Conservation (phyloP, 2,797 vertebrate species). For the Dallia pectoralis region DNA sequence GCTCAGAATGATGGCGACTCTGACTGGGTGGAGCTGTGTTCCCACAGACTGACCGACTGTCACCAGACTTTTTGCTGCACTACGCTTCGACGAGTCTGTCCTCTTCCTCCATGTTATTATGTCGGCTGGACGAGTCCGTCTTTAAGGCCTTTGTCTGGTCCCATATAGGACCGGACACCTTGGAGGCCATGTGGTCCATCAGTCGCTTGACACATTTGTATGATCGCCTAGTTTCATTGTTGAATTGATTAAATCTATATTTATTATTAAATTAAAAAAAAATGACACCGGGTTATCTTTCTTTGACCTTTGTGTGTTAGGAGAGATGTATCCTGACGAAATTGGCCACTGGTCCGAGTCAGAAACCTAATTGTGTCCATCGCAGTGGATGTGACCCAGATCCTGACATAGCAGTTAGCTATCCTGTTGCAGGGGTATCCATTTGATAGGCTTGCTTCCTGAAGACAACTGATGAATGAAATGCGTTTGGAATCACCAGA, state of each 20-base stretch:
- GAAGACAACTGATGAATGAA: no score
- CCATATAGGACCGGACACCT: neutral
- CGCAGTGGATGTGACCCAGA: no score
- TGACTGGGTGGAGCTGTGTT: neutral
- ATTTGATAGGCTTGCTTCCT: no score
- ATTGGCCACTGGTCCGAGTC: neutral
- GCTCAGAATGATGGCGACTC: neutral
- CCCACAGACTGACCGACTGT: constrained; percentile 22
- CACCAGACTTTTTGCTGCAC: neutral
- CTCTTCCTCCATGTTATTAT: neutral
- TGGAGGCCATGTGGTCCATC: constrained; percentile 26
- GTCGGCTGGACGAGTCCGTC: neutral
- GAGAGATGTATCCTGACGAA: constrained; percentile 13
- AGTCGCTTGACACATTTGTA: constrained; percentile 39
- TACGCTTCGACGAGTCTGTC: neutral
- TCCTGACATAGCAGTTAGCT: no score
- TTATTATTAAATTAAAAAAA: constrained; percentile 61
- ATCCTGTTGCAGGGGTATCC: no score
- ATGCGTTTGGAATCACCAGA: no score
- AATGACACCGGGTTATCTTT: constrained; percentile 36
- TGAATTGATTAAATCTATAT: constrained; percentile 57
- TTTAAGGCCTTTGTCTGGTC: neutral
- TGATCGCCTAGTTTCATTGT: constrained; percentile 45
- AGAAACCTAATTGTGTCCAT: no score
- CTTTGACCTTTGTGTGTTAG: constrained; percentile 28